Base-by-base conservation (phyloP, 2,888 invertebrate species). In the Lutraria lutraria region DNA sequence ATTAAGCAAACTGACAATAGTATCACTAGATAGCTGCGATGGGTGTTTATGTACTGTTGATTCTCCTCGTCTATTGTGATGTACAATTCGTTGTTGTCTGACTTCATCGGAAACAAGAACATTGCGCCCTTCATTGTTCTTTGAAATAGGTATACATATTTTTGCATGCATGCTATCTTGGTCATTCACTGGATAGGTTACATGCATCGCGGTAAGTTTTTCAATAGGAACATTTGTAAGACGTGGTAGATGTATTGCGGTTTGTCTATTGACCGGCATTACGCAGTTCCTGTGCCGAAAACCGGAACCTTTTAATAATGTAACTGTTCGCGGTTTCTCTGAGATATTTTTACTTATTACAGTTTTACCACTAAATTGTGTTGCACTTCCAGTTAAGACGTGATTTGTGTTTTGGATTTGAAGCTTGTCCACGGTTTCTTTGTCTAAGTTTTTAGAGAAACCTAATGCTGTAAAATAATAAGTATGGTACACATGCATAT, bases 241-340 rank as follows among this genome's bases (percentile, higher is more conserved):
- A 43, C 83, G 83, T 12, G 52, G 83, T 52, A 83, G 43, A 60
- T 52, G 43, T 63, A 83, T 82, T n/a, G 82, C 82, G 4, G 29
- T 82, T 16, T 82, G 56, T 8, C 31, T 25, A 56, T 82, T 82
- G 4, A 52, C 52, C 6, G 82, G 82, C 19, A 56, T 25, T 15
- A 82, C 13, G 29, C 56, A 29, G 8, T 56, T 29, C 21, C 34
- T 82, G 29, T 82, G 56, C 8, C 82, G 29, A 53, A 56, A 82
- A 56, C 82, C 82, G 21, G 82, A 56, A 29, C 82, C 19, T 29
- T 82, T 82, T 53, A 21, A 6, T 60, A 60, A 60, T 60, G 60
- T 60, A 21, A 60, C 60, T 19, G 16, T 60, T n/a, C 8, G 19
- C 60, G 8, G 19, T 8, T 21, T 60, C 6, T 21, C 21, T n/a